Base-by-base conservation (phyloP, 2,113 vertebrate genomes). In the Bucco capensis region DNA sequence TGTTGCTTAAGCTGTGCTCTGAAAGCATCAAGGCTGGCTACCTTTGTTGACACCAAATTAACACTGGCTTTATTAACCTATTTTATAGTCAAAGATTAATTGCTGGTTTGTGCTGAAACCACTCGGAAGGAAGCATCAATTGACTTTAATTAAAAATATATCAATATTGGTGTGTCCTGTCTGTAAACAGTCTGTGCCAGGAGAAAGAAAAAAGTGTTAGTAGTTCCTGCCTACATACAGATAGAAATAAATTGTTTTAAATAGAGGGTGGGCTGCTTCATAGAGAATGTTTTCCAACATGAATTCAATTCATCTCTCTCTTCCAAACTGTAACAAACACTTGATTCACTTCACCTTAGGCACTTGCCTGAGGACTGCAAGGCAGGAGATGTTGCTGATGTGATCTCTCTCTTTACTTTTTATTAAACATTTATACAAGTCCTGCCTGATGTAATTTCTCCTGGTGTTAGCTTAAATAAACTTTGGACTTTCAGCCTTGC, bases 1-100 rank as follows among this genome's bases (percentile, higher is more conserved):
- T 87, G 54, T 89, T 94, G 91, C 86, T 94, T 88, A 94, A 91
- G 22, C 49, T 93, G 54, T 91, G 44, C 44, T 86, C 88, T 83
- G 40, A 90, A 89, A 64, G 37, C 25, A 66, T 83, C 46, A 89
- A 69, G 30, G 54, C 21, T 1, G 5, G 23, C 53, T 46, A 84
- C 3, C 25, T 84, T 88, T 89, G 60, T 84, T 78, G 82, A 86
- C 72, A 65, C 93, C 54, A 84, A 82, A 71, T 50, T 33, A 71
- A 67, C 18, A 33, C 49, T 78, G 56, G 9, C 37, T 83, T 82
- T 92, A 95, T 91, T 77, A 86, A 80, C 37, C 19, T 46, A 49
- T 93, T 93, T 74, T 76, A 46, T 30, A 85, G 51, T 79, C 27
- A 85, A 76, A 37, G 19, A 70, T 61, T 91, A 96, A 91, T 58